phyloP scores from a whole-genome alignment of 2,113 vertebrate genomes.

The Varanus salvator region DNA sequence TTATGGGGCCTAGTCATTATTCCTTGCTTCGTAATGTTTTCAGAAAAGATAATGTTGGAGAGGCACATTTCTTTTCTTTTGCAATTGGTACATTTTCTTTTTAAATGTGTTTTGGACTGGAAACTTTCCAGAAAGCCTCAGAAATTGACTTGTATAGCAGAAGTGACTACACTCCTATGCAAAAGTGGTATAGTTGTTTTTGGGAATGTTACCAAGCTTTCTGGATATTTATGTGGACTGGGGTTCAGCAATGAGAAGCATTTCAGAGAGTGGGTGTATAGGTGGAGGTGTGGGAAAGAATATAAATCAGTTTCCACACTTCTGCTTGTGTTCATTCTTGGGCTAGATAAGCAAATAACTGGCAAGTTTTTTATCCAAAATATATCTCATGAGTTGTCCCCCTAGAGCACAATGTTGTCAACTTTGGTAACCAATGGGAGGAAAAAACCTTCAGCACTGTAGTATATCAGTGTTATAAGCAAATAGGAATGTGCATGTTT shows the following conservation, averaged over 20 bases:
- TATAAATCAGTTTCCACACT: not conserved
- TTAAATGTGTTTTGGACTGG: not conserved
- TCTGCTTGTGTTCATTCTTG: constrained; percentile 22
- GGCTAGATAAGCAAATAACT: not conserved
- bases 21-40: constrained; percentile 50
- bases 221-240: not conserved
- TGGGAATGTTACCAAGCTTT: not conserved
- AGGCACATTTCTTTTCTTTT: constrained; percentile 17
- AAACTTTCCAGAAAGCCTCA: constrained; percentile 9
- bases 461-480: too few relatives aligned
- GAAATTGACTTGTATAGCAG: not conserved
- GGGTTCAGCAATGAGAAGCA: not conserved
- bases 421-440: constrained; percentile 16
- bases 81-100: not conserved
- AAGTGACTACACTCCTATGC: not conserved
- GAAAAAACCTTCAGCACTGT: not conserved
- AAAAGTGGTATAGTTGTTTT: not conserved
- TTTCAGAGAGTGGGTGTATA: not conserved
- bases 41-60: constrained; percentile 40
- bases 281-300: not conserved
- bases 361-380: not conserved
- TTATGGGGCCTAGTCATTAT: constrained; percentile 40
- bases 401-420: not conserved
- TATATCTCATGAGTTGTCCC: not conserved
- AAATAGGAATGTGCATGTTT: not conserved